Base-by-base conservation (phyloP, 2,888 invertebrate genomes). In the Polymixis lichenea region DNA sequence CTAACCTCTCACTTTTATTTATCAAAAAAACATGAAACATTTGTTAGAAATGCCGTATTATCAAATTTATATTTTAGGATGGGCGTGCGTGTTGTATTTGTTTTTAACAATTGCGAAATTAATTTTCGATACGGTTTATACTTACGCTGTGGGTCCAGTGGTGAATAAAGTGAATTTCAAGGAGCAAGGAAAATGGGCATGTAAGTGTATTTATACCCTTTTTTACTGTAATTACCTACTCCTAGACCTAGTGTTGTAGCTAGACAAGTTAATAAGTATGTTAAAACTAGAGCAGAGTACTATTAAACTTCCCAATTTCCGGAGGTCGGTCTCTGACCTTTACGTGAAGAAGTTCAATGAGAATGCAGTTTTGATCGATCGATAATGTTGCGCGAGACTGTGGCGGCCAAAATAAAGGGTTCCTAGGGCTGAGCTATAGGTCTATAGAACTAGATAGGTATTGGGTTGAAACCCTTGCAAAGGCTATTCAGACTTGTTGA, bases 151-250 rank as follows among this genome's bases (percentile, higher is more conserved):
- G 72, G 97, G 97, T 38, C 97, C 97, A 56, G 92, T 96, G 53
- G 89, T 97, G 15, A 92, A 97, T 73, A 95, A 96, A 88, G 96
- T 98, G 76, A 97, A 98, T 94, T 97, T 98, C 82, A 97, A 97
- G 90, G 97, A 97, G 65, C 97, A 97, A 91, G 98, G 98, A 89
- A 97, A 97, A 95, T 98, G 98, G 98, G 98, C 98, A 94, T 97
- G 98, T 98, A 95, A 97, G 98, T 97, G 86, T 60, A 51, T 58
- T 60, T 56, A 46, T 19, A n/a, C 0, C 8, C 9, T 43, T 1
- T 13, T 32, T 5, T 17, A 1, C 6, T 19, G 13, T 62, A 55
- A 56, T 56, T 43, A 25, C 13, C 13, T 75, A 11, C 4, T n/a
- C n/a, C 0, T 22, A 19, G 5, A 19, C 15, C 3, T 15, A 74